A percentile compares a stretch with the other conserved stretches of the same genome.
Conservation (phyloP, 2,888 invertebrate genomes). For the Carcina quercana region DNA sequence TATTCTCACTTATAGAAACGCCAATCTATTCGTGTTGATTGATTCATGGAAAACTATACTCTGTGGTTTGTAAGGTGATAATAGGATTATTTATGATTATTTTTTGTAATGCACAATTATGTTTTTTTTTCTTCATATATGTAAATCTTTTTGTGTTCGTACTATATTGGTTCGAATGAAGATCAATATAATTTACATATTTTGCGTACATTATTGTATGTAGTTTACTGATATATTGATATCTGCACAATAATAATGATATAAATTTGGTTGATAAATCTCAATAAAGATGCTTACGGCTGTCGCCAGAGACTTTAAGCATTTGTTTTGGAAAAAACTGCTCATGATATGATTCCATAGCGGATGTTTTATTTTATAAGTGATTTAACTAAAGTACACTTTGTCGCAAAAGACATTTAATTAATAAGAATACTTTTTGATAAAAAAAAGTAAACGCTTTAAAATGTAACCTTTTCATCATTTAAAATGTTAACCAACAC, state of each 20-base stretch:
- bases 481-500: constrained; percentile 71
- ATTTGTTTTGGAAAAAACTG: constrained; percentile 28
- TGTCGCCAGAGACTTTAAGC: constrained; percentile 54
- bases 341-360: constrained; percentile 43
- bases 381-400: constrained; percentile 59
- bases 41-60: constrained; percentile 26
- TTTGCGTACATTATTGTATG: constrained; percentile 57
- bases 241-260: constrained; percentile 53
- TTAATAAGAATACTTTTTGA: constrained; percentile 62
- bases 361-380: constrained; percentile 51
- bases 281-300: constrained; percentile 21
- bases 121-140: constrained; percentile 40
- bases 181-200: constrained; percentile 29
- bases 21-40: constrained; percentile 43
- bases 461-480: constrained; percentile 61
- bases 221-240: constrained; percentile 46
- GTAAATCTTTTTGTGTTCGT: constrained; percentile 41
- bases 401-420: constrained; percentile 66
- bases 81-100: constrained; percentile 50
- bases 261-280: constrained; percentile 25
- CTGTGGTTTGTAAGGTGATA: constrained; percentile 54
- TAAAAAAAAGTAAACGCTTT: constrained; percentile 63
- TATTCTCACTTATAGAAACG: constrained; percentile 39
- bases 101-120: constrained; percentile 65
- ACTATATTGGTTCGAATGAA: constrained; percentile 39